Evolutionary conservation across 2,888 invertebrate genomes (phyloP).

Genomic region (Drosophila suboccidentalis): DNA sequence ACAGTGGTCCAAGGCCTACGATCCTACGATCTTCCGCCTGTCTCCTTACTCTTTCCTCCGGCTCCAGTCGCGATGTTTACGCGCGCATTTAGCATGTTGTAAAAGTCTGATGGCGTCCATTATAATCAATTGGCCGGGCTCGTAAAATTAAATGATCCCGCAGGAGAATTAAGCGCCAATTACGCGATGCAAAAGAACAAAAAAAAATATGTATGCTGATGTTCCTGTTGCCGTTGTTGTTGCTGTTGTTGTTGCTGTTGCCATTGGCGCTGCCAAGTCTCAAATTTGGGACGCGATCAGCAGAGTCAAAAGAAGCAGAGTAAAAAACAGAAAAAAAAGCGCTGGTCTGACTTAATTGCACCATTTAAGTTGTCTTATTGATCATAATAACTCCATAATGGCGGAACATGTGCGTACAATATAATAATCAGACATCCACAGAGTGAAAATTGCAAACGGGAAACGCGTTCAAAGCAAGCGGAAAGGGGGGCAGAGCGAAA

Average conservation of each 20-base stretch:
- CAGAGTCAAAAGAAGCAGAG: conserved; percentile 37
- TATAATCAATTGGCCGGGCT: conserved; percentile 85
- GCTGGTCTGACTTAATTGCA: conserved; percentile 84
- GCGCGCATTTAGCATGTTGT: conserved; percentile 85
- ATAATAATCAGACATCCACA: conserved; percentile 75
- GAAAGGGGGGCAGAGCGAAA: conserved; percentile 9
- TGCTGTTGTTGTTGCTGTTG: conserved; percentile 25
- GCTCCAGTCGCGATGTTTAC: conserved; percentile 66
- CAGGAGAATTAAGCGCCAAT: conserved; percentile 86
- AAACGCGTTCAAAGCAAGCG: conserved; percentile 47
- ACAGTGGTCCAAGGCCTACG: conserved; percentile 51
- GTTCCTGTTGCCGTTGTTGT: conserved; percentile 34
- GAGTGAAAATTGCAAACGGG: conserved; percentile 80
- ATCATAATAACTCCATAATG: conserved; percentile 86
- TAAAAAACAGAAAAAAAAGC: conserved; percentile 38
- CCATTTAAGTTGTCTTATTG: conserved; percentile 86
- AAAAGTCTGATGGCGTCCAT: conserved; percentile 85
- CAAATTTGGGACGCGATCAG: conserved; percentile 73
- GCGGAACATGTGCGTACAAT: conserved; percentile 85
- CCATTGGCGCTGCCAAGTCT: conserved; percentile 73
- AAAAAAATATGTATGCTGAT: conserved; percentile 30
- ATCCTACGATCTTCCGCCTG: not conserved
- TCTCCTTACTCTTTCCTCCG: not conserved
- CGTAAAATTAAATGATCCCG: conserved; percentile 86
- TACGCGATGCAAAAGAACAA: conserved; percentile 71